Percentiles rank a stretch among this genome's conserved stretches.
These are phyloP conservation scores for pig (Sus scrofa) DNA, from an alignment of 2,113 vertebrate species.

Conservation along the genomic window T2T-Sscrofa CM000817.6:159060501-159061000, in stretches of 20 bases:
- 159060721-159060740: background rate
- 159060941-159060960: conserved; percentile 41
- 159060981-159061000: background rate
- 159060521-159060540: background rate
- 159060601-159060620: background rate
- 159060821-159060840: background rate
- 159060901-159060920: conserved; percentile 67
- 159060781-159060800: conserved; percentile 5
- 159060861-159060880: conserved; percentile 59
- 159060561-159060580: background rate
- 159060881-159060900: background rate
- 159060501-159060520: background rate
- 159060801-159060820: background rate
- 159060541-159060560: background rate
- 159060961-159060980: background rate
- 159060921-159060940: background rate
- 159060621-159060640: too few species aligned
- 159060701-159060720: background rate
- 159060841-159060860: conserved; percentile 50
- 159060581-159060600: background rate
- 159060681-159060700: background rate
- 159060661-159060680: background rate
- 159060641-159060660: background rate
- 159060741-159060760: conserved; percentile 78
- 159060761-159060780: conserved; percentile 86